Percentiles rank a stretch among this genome's conserved stretches.
These are phyloP conservation scores for Equus przewalskii DNA, from an alignment of 2,113 vertebrate genomes.

Conservation along the genomic window DNA sequence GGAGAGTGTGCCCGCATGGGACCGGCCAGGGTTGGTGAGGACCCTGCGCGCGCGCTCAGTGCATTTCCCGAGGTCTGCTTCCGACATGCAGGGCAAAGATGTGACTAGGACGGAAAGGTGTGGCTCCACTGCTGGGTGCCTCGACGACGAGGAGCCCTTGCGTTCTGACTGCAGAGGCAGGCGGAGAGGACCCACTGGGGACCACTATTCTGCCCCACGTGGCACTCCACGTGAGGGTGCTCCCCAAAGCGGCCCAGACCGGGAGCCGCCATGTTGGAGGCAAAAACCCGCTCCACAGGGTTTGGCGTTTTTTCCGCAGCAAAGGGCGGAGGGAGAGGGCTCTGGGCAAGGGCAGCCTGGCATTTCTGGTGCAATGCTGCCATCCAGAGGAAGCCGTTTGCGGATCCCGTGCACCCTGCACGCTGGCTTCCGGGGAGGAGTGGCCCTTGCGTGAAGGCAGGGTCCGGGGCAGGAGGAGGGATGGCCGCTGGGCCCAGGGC, in stretches of 20 bases:
- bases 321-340: not conserved
- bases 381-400: not conserved
- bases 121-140: not conserved
- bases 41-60: not conserved
- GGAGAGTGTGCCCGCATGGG: not conserved
- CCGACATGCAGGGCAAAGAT: not conserved
- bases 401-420: not conserved
- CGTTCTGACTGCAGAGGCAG: not conserved
- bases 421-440: not conserved
- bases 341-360: not conserved
- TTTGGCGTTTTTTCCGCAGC: not conserved
- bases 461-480: not conserved
- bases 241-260: too few species aligned
- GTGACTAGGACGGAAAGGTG: not conserved
- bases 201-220: not conserved
- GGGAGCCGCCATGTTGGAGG: not conserved
- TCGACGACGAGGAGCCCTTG: not conserved
- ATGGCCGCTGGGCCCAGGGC: too few species aligned
- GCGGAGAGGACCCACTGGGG: not conserved
- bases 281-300: too few species aligned
- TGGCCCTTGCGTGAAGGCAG: not conserved
- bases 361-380: not conserved
- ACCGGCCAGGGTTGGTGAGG: not conserved
- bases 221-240: fast-evolving
- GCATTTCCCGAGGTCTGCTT: not conserved